These are phyloP conservation scores for Lepidochitona cinerea DNA, from an alignment of 2,888 invertebrate species.

Conservation along the genomic window DNA sequence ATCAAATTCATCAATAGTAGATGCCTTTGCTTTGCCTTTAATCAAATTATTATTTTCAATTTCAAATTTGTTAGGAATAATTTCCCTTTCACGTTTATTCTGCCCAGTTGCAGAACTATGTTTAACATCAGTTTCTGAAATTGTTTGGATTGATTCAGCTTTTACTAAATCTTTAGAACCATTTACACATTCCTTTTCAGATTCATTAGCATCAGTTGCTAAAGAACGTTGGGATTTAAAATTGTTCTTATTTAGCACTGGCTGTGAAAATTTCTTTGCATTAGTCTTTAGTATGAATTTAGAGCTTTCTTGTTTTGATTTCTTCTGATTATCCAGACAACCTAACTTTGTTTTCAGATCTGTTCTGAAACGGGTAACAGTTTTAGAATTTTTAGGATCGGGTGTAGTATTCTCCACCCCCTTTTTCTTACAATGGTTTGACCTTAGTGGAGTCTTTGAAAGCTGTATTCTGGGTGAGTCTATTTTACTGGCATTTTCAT, in stretches of 20 bases:
- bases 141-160: too few relatives aligned
- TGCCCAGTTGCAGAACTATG: background rate
- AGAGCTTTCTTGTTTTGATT: too few relatives aligned
- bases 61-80: background rate
- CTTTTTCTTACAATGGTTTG: background rate
- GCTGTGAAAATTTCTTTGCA: too few relatives aligned
- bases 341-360: too few relatives aligned
- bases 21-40: too few relatives aligned
- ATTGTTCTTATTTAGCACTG: background rate
- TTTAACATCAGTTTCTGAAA: background rate
- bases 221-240: background rate
- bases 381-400: too few relatives aligned
- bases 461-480: slow-evolving; percentile 5
- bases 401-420: background rate
- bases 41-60: too few relatives aligned
- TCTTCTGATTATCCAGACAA: background rate
- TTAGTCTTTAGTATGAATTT: too few relatives aligned
- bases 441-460: background rate
- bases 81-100: background rate
- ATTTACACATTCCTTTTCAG: background rate
- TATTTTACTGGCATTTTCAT: slow-evolving; percentile 22
- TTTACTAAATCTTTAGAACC: background rate
- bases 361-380: background rate
- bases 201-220: background rate
- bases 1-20: too few relatives aligned